Evolutionary conservation across 2,113 vertebrate species (phyloP).

Genomic region (Mus spicilegus): DNA sequence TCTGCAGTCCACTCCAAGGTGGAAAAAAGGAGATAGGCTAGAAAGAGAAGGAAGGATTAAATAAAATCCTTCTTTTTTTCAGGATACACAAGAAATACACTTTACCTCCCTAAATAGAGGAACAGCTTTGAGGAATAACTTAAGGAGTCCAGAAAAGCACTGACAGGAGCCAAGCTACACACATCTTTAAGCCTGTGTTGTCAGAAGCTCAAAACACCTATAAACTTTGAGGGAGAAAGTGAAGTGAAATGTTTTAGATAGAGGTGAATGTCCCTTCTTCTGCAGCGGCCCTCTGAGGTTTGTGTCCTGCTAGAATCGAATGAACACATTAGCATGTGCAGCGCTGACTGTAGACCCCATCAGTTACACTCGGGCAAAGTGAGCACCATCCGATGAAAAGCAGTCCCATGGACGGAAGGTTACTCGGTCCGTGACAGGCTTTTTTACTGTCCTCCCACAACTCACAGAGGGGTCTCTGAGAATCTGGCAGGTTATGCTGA

Average conservation of each 20-base stretch:
- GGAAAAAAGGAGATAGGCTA: neutral
- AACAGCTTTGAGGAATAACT: neutral
- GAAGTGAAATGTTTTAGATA: neutral
- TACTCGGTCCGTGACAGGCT: conserved; percentile 65
- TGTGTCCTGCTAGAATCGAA: neutral
- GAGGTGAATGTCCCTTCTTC: neutral
- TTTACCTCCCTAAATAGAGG: neutral
- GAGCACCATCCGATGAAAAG: neutral
- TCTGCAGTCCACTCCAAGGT: accelerated
- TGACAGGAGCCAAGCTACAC: neutral
- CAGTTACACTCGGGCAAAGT: neutral
- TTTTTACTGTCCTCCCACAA: conserved; percentile 48
- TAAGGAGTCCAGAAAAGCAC: neutral
- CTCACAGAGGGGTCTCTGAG: conserved; percentile 52
- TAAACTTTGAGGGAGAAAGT: neutral
- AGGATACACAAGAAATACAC: neutral
- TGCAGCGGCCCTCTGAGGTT: neutral
- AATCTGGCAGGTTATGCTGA: conserved; percentile 60
- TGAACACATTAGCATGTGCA: neutral
- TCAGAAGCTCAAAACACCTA: neutral
- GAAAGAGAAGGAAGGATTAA: accelerated
- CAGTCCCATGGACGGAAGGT: neutral
- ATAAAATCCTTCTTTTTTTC: neutral
- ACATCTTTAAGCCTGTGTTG: neutral
- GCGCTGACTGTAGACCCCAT: neutral